Evolutionary conservation across 2,888 invertebrate genomes (phyloP), one percentile per base, ranked within the genome.

Genomic region (Craniophora ligustri): DNA sequence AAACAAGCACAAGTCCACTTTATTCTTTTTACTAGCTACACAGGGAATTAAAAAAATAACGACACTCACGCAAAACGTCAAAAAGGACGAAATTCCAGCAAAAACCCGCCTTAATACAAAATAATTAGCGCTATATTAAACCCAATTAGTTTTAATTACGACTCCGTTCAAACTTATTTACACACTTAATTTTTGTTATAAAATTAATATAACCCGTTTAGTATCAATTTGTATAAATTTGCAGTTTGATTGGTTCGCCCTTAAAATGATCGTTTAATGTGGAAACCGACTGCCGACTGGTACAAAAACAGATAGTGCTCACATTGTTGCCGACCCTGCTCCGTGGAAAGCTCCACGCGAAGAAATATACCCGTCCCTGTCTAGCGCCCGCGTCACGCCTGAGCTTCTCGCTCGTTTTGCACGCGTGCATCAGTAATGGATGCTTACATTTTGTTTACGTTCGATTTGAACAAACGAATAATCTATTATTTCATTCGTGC

Each of bases 161-260:
- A 82, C 87, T 82, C 85, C 85, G 88, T 86, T 89, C 91, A 88
- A 88, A 92, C 91, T 92, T 92, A 92, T 92, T 93, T 92, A 89
- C 93, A 91, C 92, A 92, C 91, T 93, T 93, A 92, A 92, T 93
- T 93, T 93, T 93, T 92, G 92, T 92, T 91, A 92, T 93, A 92
- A 92, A 92, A 93, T 93, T 93, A 93, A 92, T 92, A 92, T 89
- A 92, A 91, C 89, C 90, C 91, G 92, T 92, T 93, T 93, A 93
- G 92, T 92, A 92, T 91, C 89, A 92, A 93, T 93, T 93, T 93
- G 93, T 92, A 91, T 91, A 88, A 91, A 92, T 92, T 92, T 92
- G 86, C 90, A 84, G 88, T 91, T 91, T 92, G 92, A 92, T 93
- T 92, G 93, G 92, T 90, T 88, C 90, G 88, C 91, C 90, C 89